Evolutionary conservation across 2,113 vertebrate genomes (phyloP).

Genomic region (Carlito syrichta): DNA sequence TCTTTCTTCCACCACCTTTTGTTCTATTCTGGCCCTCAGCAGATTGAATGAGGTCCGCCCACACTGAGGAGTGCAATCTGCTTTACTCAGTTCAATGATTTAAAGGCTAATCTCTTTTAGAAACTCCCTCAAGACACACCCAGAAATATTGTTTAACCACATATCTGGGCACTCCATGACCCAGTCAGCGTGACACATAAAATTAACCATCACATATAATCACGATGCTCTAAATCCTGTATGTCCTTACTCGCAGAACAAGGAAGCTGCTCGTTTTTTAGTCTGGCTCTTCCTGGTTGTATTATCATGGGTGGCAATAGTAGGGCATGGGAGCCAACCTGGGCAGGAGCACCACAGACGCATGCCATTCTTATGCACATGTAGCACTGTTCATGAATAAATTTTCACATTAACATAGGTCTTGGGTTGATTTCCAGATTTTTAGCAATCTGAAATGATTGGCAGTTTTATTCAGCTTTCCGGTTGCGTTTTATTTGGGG

Average conservation of each 20-base stretch:
- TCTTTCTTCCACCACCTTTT: background rate
- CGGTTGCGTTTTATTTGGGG: background rate
- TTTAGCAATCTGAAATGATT: background rate
- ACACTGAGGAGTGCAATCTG: background rate
- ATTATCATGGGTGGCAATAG: background rate
- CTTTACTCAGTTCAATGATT: background rate
- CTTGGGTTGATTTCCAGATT: background rate
- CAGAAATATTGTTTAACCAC: background rate
- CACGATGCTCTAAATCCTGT: background rate
- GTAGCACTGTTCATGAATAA: background rate
- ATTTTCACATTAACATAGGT: background rate
- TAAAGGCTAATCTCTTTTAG: background rate
- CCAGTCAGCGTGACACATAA: background rate
- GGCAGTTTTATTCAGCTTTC: background rate
- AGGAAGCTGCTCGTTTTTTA: background rate
- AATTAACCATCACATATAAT: background rate
- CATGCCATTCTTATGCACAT: background rate
- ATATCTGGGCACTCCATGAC: background rate
- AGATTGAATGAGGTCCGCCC: background rate
- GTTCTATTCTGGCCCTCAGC: background rate
- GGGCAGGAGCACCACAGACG: too few species aligned
- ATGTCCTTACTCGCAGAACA: too few species aligned
- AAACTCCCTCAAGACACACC: background rate
- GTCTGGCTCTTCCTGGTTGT: background rate
- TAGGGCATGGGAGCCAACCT: fast-evolving